These are phyloP conservation scores for Apis dorsata DNA, from an alignment of 1,140 invertebrate genomes.

Conservation along the genomic window DNA sequence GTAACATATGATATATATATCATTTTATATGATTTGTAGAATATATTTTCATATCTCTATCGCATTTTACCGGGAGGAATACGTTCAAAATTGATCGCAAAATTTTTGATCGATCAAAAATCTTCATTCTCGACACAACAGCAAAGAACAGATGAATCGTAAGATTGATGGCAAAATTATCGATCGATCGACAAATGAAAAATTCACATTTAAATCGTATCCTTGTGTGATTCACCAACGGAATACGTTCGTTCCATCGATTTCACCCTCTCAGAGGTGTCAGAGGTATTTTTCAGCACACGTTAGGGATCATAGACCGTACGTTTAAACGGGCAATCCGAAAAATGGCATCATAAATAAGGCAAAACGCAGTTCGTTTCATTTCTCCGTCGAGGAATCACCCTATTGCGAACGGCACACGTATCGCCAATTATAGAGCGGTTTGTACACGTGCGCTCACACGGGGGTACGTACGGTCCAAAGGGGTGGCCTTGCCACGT, in stretches of 20 bases:
- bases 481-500: conserved; percentile 39
- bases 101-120: too few relatives aligned
- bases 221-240: background rate
- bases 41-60: too few relatives aligned
- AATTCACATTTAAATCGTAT: too few relatives aligned
- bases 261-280: too few relatives aligned
- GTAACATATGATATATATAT: too few relatives aligned
- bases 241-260: background rate
- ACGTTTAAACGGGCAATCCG: conserved; percentile 38
- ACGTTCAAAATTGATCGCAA: too few relatives aligned
- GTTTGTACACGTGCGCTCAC: conserved; percentile 28
- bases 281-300: background rate
- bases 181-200: too few relatives aligned
- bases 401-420: background rate
- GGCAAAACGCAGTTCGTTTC: conserved; percentile 33
- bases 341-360: conserved; percentile 49
- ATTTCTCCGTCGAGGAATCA: conserved; percentile 21
- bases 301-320: conserved; percentile 17
- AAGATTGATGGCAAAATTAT: too few relatives aligned
- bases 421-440: conserved; percentile 32
- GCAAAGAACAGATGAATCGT: too few relatives aligned
- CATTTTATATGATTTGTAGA: too few relatives aligned
- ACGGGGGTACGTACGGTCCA: conserved; percentile 1
- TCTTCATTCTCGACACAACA: too few relatives aligned
- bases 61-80: too few relatives aligned